Evolutionary conservation across 2,888 invertebrate genomes (phyloP), one percentile per base, ranked within the genome.

Genomic region (Apodemia duryi): DNA sequence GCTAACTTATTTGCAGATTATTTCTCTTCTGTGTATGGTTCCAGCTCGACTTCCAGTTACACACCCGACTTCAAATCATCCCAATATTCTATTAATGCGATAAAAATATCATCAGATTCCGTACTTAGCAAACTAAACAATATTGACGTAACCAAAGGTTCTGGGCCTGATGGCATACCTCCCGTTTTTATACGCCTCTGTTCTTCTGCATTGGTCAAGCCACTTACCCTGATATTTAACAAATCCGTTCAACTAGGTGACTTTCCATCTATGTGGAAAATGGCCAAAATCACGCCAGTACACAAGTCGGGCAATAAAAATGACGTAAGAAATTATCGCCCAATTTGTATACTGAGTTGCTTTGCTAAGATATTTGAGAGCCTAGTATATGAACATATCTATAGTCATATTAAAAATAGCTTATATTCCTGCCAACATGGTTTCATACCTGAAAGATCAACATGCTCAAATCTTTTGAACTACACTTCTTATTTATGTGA

Each of bases 201-300:
- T 52, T 63, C 65, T 21, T 11, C 62, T 6, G 43, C 32, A 6
- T 35, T 68, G 10, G 57, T 63, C 7, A 32, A 6, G 21, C 65
- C 68, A 13, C 65, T 68, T n/a, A 21, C 51, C 3, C 1, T 61
- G 1, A 68, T 68, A 10, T 68, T 52, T 57, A 68, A 65, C 32
- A 60, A 62, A 41, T 66, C 66, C 10, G 21, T 64, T 35, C 32
- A 35, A 52, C 43, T 60, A 21, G 66, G 67, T 38, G 32, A 63
- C 38, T 68, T 65, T 38, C 66, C 65, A 28, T 28, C 28, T 5
- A 28, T 52, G 46, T 68, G 66, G 66, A 64, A 68, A 61, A 32
- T 61, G 21, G 64, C 66, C 4, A 66, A 66, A 61, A 63, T 68
- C 6, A 61, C 66, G 6, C 66, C 68, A 13, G 61, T 68, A n/a